Evolutionary conservation across 2,888 invertebrate genomes (phyloP), one percentile per base, ranked within the genome.

Genomic region (Tiphia femorata): DNA sequence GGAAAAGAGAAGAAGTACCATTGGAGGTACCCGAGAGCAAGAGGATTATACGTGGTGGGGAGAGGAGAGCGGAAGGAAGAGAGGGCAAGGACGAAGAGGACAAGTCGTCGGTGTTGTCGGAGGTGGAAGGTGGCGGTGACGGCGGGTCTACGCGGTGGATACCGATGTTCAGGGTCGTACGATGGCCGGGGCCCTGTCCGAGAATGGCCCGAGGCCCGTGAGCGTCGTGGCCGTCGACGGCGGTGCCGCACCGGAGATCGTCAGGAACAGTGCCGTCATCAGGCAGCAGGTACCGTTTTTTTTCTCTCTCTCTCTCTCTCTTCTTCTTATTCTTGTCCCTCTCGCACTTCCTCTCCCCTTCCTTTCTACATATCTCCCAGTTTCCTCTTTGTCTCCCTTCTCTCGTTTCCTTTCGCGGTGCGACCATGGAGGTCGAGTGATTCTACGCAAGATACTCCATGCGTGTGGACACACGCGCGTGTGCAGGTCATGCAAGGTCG

Each of bases 151-250:
- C 56, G n/a, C n/a, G 12, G 64, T 70, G 72, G 72, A 73, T 61
- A 73, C 72, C 67, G 62, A 77, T 77, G 76, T 73, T 72, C 77
- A 81, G 72, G 75, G 70, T 60, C 70, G 74, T 73, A 78, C 66
- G 60, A 82, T 82, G 82, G 82, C 81, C 74, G 81, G 82, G 79
- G 80, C 80, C 65, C 75, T 79, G 67, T 78, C 78, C 64, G 81
- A 81, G 76, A 81, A 79, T 73, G 82, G 78, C 76, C 82, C 82
- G 62, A 75, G 81, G 76, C 80, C 82, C 53, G 79, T 82, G 62
- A 82, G 81, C 70, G 79, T 83, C 44, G 78, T 82, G 49, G 74
- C 77, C 41, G 79, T 81, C 54, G 78, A 76, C 52, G 75, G 73
- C 56, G 72, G 64, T 16, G 64, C 67, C 37, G 71, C 67, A 37